Conservation (phyloP, 2,888 invertebrate genomes). For the Melanchra persicariae region DNA sequence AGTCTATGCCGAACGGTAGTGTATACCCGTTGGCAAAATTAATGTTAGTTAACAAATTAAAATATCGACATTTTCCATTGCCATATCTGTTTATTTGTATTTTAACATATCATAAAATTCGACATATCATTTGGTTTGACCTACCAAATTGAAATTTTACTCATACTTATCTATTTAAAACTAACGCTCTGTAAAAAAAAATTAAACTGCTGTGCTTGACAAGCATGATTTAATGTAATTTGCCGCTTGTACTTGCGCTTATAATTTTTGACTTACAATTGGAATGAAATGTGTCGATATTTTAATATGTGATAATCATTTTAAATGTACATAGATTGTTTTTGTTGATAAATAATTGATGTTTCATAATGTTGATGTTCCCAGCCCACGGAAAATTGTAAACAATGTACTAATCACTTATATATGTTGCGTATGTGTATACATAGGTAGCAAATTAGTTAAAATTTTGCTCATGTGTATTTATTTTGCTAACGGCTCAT, state of each 20-base stretch:
- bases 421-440: constrained; percentile 61
- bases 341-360: constrained; percentile 86
- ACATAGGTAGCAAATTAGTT: constrained; percentile 61
- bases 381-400: constrained; percentile 77
- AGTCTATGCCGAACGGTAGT: constrained; percentile 78
- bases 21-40: constrained; percentile 73
- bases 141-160: constrained; percentile 60
- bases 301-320: constrained; percentile 79
- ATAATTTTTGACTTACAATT: constrained; percentile 51
- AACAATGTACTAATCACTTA: constrained; percentile 69
- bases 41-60: constrained; percentile 81
- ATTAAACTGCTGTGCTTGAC: constrained; percentile 48
- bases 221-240: constrained; percentile 24
- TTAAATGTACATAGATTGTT: constrained; percentile 85
- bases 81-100: constrained; percentile 66
- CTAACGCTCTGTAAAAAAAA: constrained; percentile 30
- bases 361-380: constrained; percentile 88
- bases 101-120: constrained; percentile 82
- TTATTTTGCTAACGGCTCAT: constrained; percentile 67
- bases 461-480: constrained; percentile 60
- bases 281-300: constrained; percentile 79
- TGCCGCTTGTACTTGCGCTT: constrained; percentile 51
- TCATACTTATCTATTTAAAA: constrained; percentile 35
- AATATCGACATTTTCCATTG: constrained; percentile 81
- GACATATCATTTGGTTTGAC: constrained; percentile 84